A percentile compares a stretch with the other conserved stretches of the same genome.
Conservation (phyloP, 2,797 vertebrate genomes). For the Dermochelys coriacea region DNA sequence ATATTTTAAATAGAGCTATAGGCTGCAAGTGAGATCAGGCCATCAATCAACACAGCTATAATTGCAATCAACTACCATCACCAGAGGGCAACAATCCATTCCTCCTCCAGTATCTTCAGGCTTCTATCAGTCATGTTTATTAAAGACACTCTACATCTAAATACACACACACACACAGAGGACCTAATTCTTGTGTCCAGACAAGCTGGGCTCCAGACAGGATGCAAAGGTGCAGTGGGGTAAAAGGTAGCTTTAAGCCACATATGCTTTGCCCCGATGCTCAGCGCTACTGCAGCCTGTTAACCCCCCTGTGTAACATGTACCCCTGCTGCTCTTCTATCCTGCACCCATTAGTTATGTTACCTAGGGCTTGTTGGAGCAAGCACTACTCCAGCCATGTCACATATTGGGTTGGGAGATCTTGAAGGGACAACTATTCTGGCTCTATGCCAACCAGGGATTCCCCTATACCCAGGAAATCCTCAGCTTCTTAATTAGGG, state of each 20-base stretch:
- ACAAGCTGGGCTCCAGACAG: too few relatives aligned
- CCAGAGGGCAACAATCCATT: background rate
- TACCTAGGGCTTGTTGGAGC: background rate
- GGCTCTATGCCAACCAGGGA: background rate
- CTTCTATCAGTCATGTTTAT: background rate
- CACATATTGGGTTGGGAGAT: too few relatives aligned
- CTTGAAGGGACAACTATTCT: background rate
- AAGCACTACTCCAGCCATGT: background rate
- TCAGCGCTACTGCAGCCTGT: background rate
- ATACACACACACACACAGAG: background rate
- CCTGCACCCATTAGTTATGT: background rate
- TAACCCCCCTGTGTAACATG: background rate
- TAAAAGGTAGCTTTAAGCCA: too few relatives aligned
- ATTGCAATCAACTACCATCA: background rate
- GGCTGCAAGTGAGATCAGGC: background rate
- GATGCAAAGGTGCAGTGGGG: too few relatives aligned
- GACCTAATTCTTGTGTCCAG: too few relatives aligned
- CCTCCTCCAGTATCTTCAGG: background rate
- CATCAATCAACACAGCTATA: background rate
- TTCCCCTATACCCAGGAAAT: background rate
- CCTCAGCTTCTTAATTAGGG: background rate
- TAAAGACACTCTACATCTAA: too few relatives aligned
- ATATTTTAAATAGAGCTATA: background rate
- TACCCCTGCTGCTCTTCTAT: background rate
- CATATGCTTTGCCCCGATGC: background rate